Percentiles rank a stretch among this genome's conserved stretches.
phyloP scores from a whole-genome alignment of 2,888 invertebrate genomes.

The Ctena decussata region DNA sequence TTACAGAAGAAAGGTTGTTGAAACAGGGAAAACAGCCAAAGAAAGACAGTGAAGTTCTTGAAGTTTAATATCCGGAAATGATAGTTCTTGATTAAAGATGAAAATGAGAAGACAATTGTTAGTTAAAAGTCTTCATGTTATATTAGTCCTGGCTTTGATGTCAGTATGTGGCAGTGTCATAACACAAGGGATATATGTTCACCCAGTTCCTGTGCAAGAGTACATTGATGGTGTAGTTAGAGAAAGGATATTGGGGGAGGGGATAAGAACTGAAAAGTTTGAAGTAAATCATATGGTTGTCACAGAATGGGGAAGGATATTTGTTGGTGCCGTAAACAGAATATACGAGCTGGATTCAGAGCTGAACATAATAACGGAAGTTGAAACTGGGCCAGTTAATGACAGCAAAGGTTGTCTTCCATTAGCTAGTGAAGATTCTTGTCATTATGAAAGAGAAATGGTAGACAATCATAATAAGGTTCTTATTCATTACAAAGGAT shows the following conservation, averaged over 20 bases:
- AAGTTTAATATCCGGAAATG: not conserved
- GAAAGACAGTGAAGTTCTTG: not conserved
- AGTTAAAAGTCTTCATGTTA: slow-evolving; percentile 31
- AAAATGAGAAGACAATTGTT: not conserved
- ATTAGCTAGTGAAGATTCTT: slow-evolving; percentile 45
- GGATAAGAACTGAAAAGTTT: slow-evolving; percentile 48
- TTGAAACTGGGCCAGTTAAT: slow-evolving; percentile 89
- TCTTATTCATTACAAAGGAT: slow-evolving; percentile 73
- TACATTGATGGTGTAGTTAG: slow-evolving; percentile 34
- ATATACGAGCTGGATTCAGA: slow-evolving; percentile 97
- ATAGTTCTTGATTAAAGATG: not conserved
- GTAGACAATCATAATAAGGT: slow-evolving; percentile 84
- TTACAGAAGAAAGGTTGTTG: no score
- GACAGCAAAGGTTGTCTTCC: slow-evolving; percentile 95
- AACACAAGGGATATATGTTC: slow-evolving; percentile 42
- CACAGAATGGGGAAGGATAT: slow-evolving; percentile 86
- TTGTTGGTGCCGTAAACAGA: slow-evolving; percentile 96
- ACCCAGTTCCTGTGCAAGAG: not conserved
- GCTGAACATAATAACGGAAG: slow-evolving; percentile 92
- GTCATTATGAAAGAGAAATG: slow-evolving; percentile 61
- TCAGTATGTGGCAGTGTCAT: slow-evolving; percentile 52
- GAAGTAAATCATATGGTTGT: slow-evolving; percentile 60
- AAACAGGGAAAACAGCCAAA: not conserved
- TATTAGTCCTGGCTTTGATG: slow-evolving; percentile 39
- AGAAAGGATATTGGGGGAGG: slow-evolving; percentile 48